A percentile compares a stretch with the other conserved stretches of the same genome.
Evolutionary conservation across 2,797 vertebrate genomes (phyloP).

Genomic region (Myotis daubentonii): DNA sequence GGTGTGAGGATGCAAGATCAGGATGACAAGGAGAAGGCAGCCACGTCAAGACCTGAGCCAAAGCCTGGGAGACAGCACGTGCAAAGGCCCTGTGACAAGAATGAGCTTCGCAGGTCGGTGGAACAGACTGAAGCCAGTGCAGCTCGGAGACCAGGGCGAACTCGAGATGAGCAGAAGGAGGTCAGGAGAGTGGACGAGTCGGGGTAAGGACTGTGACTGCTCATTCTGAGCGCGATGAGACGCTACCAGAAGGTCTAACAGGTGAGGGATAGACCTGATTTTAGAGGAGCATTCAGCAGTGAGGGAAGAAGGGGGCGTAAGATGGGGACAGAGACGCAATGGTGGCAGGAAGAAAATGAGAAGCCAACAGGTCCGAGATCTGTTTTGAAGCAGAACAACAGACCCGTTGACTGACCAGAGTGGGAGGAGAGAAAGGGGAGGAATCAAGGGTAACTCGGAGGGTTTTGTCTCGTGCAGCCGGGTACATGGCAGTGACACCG

Average conservation of each 20-base stretch:
- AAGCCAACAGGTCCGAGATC: neutral
- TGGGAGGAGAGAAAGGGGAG: neutral
- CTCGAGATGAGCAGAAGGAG: accelerated
- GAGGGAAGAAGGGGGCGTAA: accelerated
- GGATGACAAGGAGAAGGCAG: neutral
- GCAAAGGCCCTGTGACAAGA: neutral
- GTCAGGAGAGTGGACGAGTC: accelerated
- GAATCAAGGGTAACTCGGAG: neutral
- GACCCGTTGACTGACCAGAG: neutral
- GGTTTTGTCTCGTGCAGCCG: neutral
- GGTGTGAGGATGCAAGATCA: neutral
- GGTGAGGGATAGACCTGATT: accelerated
- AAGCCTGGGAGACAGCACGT: accelerated
- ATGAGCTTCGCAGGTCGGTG: neutral
- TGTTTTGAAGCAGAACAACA: neutral
- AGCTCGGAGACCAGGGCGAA: accelerated
- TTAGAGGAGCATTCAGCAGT: accelerated
- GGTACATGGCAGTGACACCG: accelerated
- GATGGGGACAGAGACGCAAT: accelerated
- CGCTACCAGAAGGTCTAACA: neutral
- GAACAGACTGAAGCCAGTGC: neutral
- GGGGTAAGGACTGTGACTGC: neutral
- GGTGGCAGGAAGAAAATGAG: neutral
- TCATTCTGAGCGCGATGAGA: neutral
- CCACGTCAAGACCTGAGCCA: neutral